Base-by-base conservation (phyloP, 2,113 vertebrate species). In the Misgurnus anguillicaudatus region DNA sequence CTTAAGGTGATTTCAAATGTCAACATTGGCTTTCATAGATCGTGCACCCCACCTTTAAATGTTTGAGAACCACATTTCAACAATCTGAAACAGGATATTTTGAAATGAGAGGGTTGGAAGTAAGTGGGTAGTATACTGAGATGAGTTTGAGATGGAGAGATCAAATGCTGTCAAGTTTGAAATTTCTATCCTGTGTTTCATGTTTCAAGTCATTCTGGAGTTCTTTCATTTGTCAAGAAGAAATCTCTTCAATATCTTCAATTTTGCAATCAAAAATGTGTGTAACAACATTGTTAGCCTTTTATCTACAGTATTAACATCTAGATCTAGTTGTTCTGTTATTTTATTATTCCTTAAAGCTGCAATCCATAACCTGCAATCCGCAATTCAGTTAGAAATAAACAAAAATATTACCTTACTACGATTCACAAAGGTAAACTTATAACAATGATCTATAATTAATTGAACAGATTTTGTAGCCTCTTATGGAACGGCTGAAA, bases 81-180 rank as follows among this genome's bases (percentile, higher is more conserved):
- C 51, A 71, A 71, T 71, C 19, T 38, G 51, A 71, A 41, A 71
- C 13, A 17, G 68, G 51, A 39, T 39, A n/a, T 39, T 57, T 55
- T 48, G n/a, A 71, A 71, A 41, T 7, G 69, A 71, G 51, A 57
- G 53, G 36, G 9, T 57, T 72, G 69, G 69, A 51, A 72, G 36
- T 38, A 31, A 41, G 7, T 58, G 36, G 36, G 41, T 17, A 72
- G 53, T 57, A 36, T 72, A 51, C 55, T 8, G 51, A 72, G 69
- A 58, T 17, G 10, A 17, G 19, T 36, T 41, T 17, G 10, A 72
- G 36, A 38, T 36, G 39, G 48, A 17, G 14, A 70, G 67, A 72
- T 72, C 69, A 72, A 38, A 57, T n/a, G 17, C 69, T 72, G 67
- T 72, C 51, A 57, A 38, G 45, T 70, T 57, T 14, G 36, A 72